Percentiles rank a stretch among this genome's conserved stretches.
Evolutionary conservation across 2,888 invertebrate species (phyloP).

Genomic region (Asteroscopus sphinx): DNA sequence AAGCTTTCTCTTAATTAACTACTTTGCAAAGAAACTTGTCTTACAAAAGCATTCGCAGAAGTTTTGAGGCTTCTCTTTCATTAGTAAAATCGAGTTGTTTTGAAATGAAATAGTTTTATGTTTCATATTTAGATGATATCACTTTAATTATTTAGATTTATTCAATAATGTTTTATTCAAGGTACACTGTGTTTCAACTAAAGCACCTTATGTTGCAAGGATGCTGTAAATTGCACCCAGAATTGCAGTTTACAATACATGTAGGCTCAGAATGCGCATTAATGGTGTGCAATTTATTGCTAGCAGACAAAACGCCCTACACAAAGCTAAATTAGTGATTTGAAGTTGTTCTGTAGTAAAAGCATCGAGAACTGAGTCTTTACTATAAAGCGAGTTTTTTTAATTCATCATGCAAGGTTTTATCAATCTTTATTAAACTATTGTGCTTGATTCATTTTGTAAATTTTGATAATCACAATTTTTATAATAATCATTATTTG

Average conservation of each 20-base stretch:
- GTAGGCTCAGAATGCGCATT: constrained; percentile 8
- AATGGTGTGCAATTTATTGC: constrained; percentile 7
- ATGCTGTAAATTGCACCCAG: constrained; percentile 19
- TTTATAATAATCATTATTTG: no score
- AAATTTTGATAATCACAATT: no score
- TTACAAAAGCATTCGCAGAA: neutral
- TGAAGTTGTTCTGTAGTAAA: neutral
- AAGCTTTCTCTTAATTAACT: constrained; percentile 17
- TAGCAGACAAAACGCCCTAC: neutral
- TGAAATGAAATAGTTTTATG: neutral
- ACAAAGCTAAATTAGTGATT: neutral
- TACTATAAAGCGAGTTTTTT: no score
- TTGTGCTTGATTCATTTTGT: no score
- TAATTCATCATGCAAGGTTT: no score
- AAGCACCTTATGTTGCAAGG: neutral
- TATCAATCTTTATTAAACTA: no score
- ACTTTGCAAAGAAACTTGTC: neutral
- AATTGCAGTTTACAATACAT: constrained; percentile 6
- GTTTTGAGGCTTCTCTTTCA: constrained; percentile 9
- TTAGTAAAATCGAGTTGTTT: neutral
- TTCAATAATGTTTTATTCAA: neutral
- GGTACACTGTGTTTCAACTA: neutral
- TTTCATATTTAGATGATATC: neutral
- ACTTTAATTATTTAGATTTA: neutral
- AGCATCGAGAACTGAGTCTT: no score